Base-by-base conservation (phyloP, 2,888 invertebrate species). In the Erebia palarica region DNA sequence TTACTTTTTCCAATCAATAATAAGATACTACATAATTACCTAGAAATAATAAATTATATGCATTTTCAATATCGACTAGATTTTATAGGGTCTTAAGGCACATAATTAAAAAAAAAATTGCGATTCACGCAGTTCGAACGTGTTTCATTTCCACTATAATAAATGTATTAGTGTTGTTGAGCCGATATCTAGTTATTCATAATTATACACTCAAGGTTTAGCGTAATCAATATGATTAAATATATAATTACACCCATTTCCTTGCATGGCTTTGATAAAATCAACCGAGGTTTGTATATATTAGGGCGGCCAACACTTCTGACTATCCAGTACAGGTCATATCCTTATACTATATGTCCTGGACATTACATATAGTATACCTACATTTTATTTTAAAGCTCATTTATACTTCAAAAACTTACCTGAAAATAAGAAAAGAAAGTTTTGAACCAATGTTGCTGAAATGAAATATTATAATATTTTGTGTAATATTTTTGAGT, bases 191-290 rank as follows among this genome's bases (percentile, higher is more conserved):
- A 68, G 68, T 67, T 71, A 68, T 69, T 64, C 61, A 69, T 75
- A 75, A 75, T 75, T 75, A 75, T 75, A 75, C 14, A 71, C 70
- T 67, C 66, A 73, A 64, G 74, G 74, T 68, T 71, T 74, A 74
- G 69, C 67, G 71, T 74, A 72, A 75, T 75, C 73, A 73, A 73
- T 73, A 75, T 74, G 76, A 75, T 76, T 75, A 76, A 76, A 72
- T 73, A 74, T 71, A 76, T 76, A 75, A 76, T 76, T 76, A 70
- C 69, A 73, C 68, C 75, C 72, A 75, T 76, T 76, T 75, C 73
- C 76, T 74, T 76, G 74, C 75, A 75, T 71, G 76, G 75, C 69
- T 65, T 73, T 73, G 76, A 76, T 76, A 76, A 75, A 71, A 76
- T 76, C 76, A 72, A 74, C 72, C 70, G 70, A 47, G 66, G 58